Evolutionary conservation across 2,113 vertebrate species (phyloP), one percentile per base, ranked within the genome.

Genomic region (Tragulus kanchil): DNA sequence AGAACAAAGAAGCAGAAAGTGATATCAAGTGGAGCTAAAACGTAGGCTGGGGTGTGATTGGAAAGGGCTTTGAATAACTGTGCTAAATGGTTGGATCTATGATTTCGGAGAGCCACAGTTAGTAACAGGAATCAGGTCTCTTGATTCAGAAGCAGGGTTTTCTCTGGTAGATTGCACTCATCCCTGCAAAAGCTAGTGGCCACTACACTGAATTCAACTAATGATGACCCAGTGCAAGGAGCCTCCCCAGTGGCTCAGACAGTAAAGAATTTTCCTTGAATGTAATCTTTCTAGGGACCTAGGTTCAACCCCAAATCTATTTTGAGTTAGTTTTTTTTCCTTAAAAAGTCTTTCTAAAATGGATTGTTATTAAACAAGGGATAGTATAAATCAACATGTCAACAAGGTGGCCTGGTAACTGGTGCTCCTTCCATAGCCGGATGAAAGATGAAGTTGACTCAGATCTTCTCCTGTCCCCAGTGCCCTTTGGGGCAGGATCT

Each of bases 301-400:
- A 73, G 13, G 11, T 73, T 45, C 69, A 45, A 25, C 45, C 42
- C 45, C 21, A n/a, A n/a, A n/a, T n/a, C n/a, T n/a, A n/a, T n/a
- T n/a, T n/a, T n/a, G n/a, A n/a, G n/a, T n/a, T n/a, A n/a, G n/a
- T n/a, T n/a, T n/a, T n/a, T n/a, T n/a, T n/a, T n/a, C n/a, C n/a
- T n/a, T n/a, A n/a, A n/a, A n/a, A n/a, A n/a, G n/a, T n/a, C n/a
- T 91, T 90, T 82, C 94, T 86, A 58, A 90, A 96, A 85, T 36
- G 21, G 12, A 31, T 42, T 3, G 2, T 93, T 82, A 62, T 78
- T 25, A 54, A 71, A 52, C 19, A 91, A 42, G 54, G 58, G 19
- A 42, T 5, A 28, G 59, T 87, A 67, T 50, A 26, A 96, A 31
- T 42, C 31, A 92, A 42, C 7, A 16, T 45, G 59, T 59, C 42